These are phyloP conservation scores for Oxyteleia sp. DNA, from an alignment of 2,888 invertebrate genomes.

Conservation along the genomic window DNA sequence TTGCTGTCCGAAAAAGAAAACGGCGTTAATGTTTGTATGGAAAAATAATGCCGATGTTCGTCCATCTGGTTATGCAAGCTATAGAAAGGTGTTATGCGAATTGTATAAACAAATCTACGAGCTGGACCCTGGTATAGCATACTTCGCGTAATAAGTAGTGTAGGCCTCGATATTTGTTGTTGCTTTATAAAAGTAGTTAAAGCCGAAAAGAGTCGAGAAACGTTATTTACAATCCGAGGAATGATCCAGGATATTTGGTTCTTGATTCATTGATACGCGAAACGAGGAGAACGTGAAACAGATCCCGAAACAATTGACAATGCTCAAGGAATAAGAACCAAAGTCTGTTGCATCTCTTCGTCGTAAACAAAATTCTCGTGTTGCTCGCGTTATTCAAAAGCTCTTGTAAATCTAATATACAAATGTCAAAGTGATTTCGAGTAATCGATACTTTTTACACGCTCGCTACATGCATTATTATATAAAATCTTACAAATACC, in stretches of 20 bases:
- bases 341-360: constrained; percentile 26
- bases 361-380: constrained; percentile 44
- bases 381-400: constrained; percentile 62
- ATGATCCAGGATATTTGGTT: constrained; percentile 38
- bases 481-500: constrained; percentile 73
- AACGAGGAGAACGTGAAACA: background rate
- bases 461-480: constrained; percentile 65
- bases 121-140: constrained; percentile 75
- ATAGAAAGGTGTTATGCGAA: constrained; percentile 44
- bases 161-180: constrained; percentile 64
- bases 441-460: constrained; percentile 65
- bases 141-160: constrained; percentile 50
- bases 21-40: background rate
- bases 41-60: constrained; percentile 1
- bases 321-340: constrained; percentile 32
- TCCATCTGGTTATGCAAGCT: constrained; percentile 28
- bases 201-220: constrained; percentile 60
- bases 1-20: background rate
- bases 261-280: constrained; percentile 27
- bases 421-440: constrained; percentile 63
- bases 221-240: constrained; percentile 64
- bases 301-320: background rate
- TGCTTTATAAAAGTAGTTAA: constrained; percentile 71
- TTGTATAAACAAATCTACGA: constrained; percentile 71
- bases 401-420: constrained; percentile 59